Evolutionary conservation across 2,113 vertebrate species (phyloP), one percentile per base, ranked within the genome.

Genomic region (Lucifuga dentata): DNA sequence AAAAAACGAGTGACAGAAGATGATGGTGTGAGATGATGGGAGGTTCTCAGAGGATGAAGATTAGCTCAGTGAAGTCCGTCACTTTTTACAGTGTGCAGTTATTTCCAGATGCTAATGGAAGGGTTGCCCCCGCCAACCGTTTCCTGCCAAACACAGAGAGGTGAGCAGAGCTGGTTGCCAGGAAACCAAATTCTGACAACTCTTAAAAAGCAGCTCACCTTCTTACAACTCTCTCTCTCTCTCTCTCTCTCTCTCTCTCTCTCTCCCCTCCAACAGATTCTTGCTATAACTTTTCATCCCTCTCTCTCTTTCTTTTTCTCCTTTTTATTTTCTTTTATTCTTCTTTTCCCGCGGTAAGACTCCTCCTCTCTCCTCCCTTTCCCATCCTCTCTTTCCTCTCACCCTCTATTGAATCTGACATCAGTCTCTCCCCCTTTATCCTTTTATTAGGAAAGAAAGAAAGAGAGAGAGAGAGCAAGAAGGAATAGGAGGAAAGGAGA

Each of bases 41-140:
- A n/a, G n/a, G n/a, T n/a, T n/a, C n/a, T n/a, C n/a, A n/a, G n/a
- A n/a, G n/a, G n/a, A n/a, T n/a, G n/a, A n/a, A n/a, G n/a, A 8
- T 1, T 19, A 33, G 17, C 26, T 60, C 58, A 11, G 45, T 19
- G 0, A 36, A 35, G 4, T 51, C 45, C 80, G 45, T 85, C 68
- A 71, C 67, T 78, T 80, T 74, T 60, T 82, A 23, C 73, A 70
- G 80, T 2, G 20, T 67, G 71, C 20, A 84, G 57, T 73, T 88
- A 85, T 87, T 90, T 89, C 86, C 81, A 86, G 87, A 89, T 83
- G 89, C 77, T 92, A 80, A 90, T 91, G 78, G 80, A 79, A 79
- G 85, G 83, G 86, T 86, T 88, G 81, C 83, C 88, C 80, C 71
- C 87, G 39, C 82, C 79, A 74, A 76, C 76, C 39, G 70, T 83